Conservation (phyloP, 2,113 vertebrate species). For the Tetrao urogallus region DNA sequence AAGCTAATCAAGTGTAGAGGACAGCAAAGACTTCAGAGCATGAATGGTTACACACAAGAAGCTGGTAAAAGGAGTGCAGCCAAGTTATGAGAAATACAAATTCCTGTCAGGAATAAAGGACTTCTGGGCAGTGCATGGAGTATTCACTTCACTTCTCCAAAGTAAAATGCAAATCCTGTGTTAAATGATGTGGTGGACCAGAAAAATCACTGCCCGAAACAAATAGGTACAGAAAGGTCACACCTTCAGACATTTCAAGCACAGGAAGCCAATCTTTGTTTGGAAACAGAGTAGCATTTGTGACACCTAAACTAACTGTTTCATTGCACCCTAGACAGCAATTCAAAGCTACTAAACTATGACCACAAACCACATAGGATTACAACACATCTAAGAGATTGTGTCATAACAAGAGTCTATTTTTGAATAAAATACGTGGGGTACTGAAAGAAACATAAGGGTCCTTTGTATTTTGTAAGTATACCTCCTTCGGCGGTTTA, state of each 20-base stretch:
- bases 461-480: neutral
- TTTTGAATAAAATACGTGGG: neutral
- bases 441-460: neutral
- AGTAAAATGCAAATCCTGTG: neutral
- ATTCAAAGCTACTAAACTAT: slow-evolving; percentile 37
- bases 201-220: neutral
- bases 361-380: slow-evolving; percentile 4
- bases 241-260: neutral
- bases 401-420: neutral
- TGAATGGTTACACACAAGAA: neutral
- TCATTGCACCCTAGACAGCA: neutral
- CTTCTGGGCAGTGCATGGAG: neutral
- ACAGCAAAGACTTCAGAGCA: neutral
- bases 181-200: neutral
- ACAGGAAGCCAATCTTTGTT: slow-evolving; percentile 9
- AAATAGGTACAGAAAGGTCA: slow-evolving; percentile 3
- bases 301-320: neutral
- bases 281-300: slow-evolving; percentile 7
- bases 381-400: slow-evolving; percentile 20
- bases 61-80: neutral
- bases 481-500: neutral
- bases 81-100: neutral
- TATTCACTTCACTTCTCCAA: neutral
- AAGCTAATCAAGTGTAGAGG: neutral
- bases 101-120: neutral